Conservation (phyloP, 1,140 invertebrate species). For the Pinna nobilis region DNA sequence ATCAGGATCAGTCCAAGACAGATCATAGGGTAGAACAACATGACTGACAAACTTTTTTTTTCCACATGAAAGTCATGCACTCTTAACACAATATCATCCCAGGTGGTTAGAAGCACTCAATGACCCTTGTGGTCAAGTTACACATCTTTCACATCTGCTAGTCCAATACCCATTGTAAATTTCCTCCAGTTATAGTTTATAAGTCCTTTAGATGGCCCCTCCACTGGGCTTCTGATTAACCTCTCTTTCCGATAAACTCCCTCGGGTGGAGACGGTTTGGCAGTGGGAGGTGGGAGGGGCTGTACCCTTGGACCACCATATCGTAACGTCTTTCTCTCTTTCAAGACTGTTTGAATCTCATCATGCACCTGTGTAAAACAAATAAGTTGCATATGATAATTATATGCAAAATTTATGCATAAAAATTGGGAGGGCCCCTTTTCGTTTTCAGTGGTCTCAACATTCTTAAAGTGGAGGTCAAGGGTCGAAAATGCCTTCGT, state of each 20-base stretch:
- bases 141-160: constrained; percentile 17
- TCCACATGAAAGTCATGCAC: too few relatives aligned
- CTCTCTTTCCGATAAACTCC: not conserved
- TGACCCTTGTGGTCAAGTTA: too few relatives aligned
- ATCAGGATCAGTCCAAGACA: too few relatives aligned
- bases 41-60: too few relatives aligned
- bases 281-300: constrained; percentile 55
- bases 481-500: too few relatives aligned
- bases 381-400: not conserved
- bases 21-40: too few relatives aligned
- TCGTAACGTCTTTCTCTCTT: constrained; percentile 58
- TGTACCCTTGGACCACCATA: constrained; percentile 58
- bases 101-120: too few relatives aligned
- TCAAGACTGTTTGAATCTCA: constrained; percentile 58
- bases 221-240: constrained; percentile 2
- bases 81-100: too few relatives aligned
- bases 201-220: not conserved
- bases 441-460: too few relatives aligned
- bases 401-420: too few relatives aligned
- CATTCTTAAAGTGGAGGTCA: too few relatives aligned
- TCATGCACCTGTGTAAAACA: constrained; percentile 59
- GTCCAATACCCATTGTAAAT: constrained; percentile 37
- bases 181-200: constrained; percentile 30
- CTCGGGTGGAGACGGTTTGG: constrained; percentile 29
- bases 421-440: too few relatives aligned